A percentile compares a stretch with the other conserved stretches of the same genome.
phyloP scores from a whole-genome alignment of 2,888 invertebrate species.

The Cryptophagus acutangulus region DNA sequence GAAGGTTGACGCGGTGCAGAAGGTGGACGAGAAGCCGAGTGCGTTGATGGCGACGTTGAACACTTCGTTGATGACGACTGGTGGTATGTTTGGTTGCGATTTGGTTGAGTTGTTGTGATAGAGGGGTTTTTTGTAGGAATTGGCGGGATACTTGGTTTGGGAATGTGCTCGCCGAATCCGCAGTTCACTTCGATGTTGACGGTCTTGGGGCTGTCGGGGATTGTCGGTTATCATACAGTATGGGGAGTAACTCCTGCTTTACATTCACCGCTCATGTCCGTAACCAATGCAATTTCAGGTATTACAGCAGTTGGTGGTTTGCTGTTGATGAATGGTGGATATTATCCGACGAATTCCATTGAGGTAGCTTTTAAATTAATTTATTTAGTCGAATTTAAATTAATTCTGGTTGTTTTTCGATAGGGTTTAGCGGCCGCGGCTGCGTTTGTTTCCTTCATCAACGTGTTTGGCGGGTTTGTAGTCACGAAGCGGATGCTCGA shows the following conservation, averaged over 20 bases:
- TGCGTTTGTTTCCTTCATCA: constrained; percentile 82
- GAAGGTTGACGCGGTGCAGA: constrained; percentile 28
- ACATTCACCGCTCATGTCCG: constrained; percentile 89
- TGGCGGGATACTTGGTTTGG: constrained; percentile 63
- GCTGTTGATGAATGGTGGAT: constrained; percentile 79
- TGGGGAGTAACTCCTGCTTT: constrained; percentile 90
- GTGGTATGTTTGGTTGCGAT: constrained; percentile 49
- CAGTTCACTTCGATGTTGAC: constrained; percentile 85
- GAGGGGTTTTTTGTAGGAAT: constrained; percentile 52
- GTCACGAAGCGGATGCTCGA: constrained; percentile 89
- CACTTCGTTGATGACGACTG: constrained; percentile 62
- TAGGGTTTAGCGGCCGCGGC: constrained; percentile 76
- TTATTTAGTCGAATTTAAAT: not conserved
- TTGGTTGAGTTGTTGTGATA: constrained; percentile 16
- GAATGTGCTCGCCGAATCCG: constrained; percentile 73
- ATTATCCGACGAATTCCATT: constrained; percentile 68
- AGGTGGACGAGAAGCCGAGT: constrained; percentile 42
- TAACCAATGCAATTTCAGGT: constrained; percentile 87
- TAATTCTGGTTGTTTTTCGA: constrained; percentile 24
- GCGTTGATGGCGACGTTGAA: constrained; percentile 68
- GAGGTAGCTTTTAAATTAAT: constrained; percentile 50
- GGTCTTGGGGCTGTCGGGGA: constrained; percentile 75
- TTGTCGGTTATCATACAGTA: constrained; percentile 82
- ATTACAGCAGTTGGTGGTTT: constrained; percentile 90
- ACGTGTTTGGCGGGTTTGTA: constrained; percentile 85